These are phyloP conservation scores for Sarcophaga variegata DNA, from an alignment of 2,888 invertebrate species.

Conservation along the genomic window DNA sequence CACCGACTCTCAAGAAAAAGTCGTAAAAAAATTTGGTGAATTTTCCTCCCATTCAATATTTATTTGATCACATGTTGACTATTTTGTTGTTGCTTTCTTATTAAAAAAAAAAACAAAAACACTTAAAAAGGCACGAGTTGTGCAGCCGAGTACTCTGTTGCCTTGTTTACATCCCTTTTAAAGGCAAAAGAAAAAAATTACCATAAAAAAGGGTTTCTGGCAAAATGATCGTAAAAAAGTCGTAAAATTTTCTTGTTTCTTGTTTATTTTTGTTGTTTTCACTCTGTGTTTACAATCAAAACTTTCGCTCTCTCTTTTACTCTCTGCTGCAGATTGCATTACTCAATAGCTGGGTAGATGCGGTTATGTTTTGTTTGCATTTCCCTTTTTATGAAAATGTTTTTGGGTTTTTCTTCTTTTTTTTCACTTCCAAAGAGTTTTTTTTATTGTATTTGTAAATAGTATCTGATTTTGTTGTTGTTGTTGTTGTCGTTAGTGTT, in stretches of 20 bases:
- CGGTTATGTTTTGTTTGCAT: not conserved
- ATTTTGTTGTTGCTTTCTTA: conserved; percentile 22
- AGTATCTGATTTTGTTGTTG: not conserved
- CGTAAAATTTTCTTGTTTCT: conserved; percentile 54
- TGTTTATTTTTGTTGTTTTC: conserved; percentile 37
- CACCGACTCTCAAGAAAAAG: conserved; percentile 38
- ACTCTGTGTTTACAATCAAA: conserved; percentile 58
- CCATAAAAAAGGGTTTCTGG: conserved; percentile 68
- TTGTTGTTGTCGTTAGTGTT: conserved; percentile 6
- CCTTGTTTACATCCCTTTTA: conserved; percentile 55
- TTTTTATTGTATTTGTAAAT: not conserved
- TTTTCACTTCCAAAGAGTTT: not conserved
- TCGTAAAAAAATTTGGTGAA: conserved; percentile 50
- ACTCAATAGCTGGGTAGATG: not conserved
- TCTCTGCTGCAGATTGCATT: not conserved
- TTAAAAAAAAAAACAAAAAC: conserved; percentile 40
- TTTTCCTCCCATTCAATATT: conserved; percentile 54
- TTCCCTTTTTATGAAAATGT: not conserved
- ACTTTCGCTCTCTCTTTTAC: conserved; percentile 57
- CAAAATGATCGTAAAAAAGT: conserved; percentile 67
- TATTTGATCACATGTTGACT: conserved; percentile 64
- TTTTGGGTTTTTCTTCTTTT: not conserved
- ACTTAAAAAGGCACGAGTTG: conserved; percentile 60
- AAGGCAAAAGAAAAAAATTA: conserved; percentile 54
- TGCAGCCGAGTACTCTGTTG: conserved; percentile 31